Evolutionary conservation across 2,113 vertebrate genomes (phyloP).

Genomic region (Eulemur macaco): DNA sequence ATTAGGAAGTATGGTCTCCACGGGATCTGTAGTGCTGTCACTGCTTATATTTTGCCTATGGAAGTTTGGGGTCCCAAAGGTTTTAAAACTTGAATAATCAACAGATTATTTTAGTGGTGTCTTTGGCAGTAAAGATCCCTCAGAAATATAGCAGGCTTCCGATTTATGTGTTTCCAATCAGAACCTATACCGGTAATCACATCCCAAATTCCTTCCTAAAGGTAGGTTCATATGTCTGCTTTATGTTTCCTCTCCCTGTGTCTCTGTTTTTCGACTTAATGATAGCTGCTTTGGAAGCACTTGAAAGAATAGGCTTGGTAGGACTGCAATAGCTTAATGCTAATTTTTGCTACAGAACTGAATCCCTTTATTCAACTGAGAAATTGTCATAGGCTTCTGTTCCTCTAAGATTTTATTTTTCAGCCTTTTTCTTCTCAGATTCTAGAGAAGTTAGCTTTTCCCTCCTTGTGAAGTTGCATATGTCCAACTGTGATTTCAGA

Average conservation of each 20-base stretch:
- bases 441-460: neutral
- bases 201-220: neutral
- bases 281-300: neutral
- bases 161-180: neutral
- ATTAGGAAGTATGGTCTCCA: neutral
- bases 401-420: constrained; percentile 39
- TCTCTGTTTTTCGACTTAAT: neutral
- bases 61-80: neutral
- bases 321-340: neutral
- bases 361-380: neutral
- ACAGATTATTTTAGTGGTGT: neutral
- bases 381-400: neutral
- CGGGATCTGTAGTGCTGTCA: neutral
- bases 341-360: neutral
- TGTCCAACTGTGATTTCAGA: neutral
- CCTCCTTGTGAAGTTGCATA: neutral
- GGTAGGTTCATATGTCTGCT: neutral
- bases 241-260: neutral
- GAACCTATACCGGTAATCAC: neutral
- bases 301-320: neutral
- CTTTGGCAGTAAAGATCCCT: neutral
- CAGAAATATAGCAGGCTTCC: neutral
- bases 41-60: neutral
- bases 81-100: neutral
- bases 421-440: neutral